Base-by-base conservation (phyloP, 2,797 vertebrate genomes). In the Paratrypauchen microcephalus region DNA sequence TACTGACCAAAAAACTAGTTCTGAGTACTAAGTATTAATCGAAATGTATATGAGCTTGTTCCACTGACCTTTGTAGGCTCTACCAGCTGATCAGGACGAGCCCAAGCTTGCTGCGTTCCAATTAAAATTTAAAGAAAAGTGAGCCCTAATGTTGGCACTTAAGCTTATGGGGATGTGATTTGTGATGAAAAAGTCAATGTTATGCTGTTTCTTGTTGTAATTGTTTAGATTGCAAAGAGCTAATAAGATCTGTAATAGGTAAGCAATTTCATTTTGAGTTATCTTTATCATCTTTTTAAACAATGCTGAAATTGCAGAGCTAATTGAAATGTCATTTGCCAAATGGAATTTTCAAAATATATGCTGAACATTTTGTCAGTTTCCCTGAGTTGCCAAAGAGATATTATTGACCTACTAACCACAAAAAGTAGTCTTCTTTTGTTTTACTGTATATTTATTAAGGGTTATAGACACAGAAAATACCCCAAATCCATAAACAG, bases 381-480 rank as follows among this genome's bases (percentile, higher is more conserved):
- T 54, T 3, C n/a, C 21, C 6, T 50, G 19, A 19, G 23, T n/a
- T 23, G 52, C 21, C 2, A 5, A 55, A 55, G 4, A 4, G 5
- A 13, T 57, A 24, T 24, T 24, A 13, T 23, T 56, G 23, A 19
- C 54, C 54, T 69, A 73, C 13, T 62, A 23, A 86, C 71, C 61
- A 85, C 73, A 79, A 28, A 19, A 69, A 41, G 39, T 45, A 45
- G 41, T 13, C 41, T 68, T 77, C 11, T 54, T 57, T 26, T 57
- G 55, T 74, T 73, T 39, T 67, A 32, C 75, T 15, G 68, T 77
- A 47, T 71, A 75, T 90, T 91, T 86, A 86, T 89, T 89, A 45
- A 83, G 80, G 71, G 82, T 90, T 78, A 83, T 73, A 86, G 86
- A 89, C 81, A 87, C 85, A 86, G 15, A 87, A 85, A 47, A 82